Evolutionary conservation across 2,797 vertebrate species (phyloP), one percentile per base, ranked within the genome.

Genomic region (Telmatherina bonti): DNA sequence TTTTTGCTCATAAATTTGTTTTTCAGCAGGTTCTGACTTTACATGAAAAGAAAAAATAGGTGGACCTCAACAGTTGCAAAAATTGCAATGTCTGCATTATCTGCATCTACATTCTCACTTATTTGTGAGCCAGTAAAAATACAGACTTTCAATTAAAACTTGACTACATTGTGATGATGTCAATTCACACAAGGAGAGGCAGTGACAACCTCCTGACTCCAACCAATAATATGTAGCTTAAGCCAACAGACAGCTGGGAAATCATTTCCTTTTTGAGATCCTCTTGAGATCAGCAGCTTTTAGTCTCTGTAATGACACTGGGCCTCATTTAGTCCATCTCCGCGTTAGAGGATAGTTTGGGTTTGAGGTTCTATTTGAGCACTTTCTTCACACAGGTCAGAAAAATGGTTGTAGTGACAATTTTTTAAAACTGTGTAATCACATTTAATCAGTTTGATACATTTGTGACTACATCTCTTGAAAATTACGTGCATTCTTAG

Each of bases 221-320:
- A 62, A 69, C 60, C 76, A 73, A 38, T 77, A 64, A 69, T 36
- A 45, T n/a, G n/a, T 10, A 6, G n/a, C 61, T 63, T 26, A 70
- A 78, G 72, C 52, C 65, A 88, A 64, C 43, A 73, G 43, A 74
- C 61, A 56, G 77, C 71, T 66, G 61, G 61, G 57, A 82, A 76
- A 89, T 83, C 18, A 76, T 84, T 85, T 87, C 72, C 72, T 85
- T 65, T 65, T 72, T 57, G 38, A 78, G 74, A 79, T 86, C 85
- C 84, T 78, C 88, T 85, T 16, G 59, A 83, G 82, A 84, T 90
- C 88, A 91, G 84, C 87, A 87, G 91, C 87, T 89, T 84, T 88
- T 87, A 78, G 55, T 91, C 85, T 78, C 36, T 76, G 51, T 62
- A 47, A 76, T 69, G 84, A 85, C 69, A 67, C 66, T 35, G 43